phyloP scores from a whole-genome alignment of 1,140 invertebrate genomes.

The Contarinia nasturtii region DNA sequence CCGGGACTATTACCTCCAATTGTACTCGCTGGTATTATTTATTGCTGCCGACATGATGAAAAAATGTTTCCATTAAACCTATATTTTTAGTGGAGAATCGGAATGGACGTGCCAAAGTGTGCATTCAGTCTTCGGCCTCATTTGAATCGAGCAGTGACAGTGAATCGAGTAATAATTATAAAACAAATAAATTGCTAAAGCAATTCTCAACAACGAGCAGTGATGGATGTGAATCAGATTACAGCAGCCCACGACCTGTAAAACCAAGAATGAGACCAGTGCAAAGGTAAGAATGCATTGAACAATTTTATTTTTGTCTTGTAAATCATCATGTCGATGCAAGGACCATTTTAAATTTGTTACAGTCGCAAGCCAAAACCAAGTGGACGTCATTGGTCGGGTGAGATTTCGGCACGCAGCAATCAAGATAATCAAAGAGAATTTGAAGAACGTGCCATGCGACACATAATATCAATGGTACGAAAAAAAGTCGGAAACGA shows the following conservation, averaged over 20 bases:
- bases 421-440: conserved; percentile 72
- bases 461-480: conserved; percentile 44
- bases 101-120: too few species aligned
- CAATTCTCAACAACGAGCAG: conserved; percentile 18
- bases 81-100: too few species aligned
- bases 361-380: conserved; percentile 13
- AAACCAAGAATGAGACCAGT: too few species aligned
- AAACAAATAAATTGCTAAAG: conserved; percentile 7
- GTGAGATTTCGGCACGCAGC: conserved; percentile 48
- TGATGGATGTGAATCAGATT: conserved; percentile 19
- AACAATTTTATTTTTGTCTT: neutral
- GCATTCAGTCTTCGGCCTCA: neutral
- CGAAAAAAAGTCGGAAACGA: conserved; percentile 22
- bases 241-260: conserved; percentile 5
- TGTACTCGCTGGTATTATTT: neutral
- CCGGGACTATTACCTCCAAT: conserved; percentile 15
- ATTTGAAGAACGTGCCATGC: conserved; percentile 52
- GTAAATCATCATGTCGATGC: too few species aligned
- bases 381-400: conserved; percentile 41
- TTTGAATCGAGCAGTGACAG: conserved; percentile 18
- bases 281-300: neutral
- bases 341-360: too few species aligned
- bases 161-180: conserved; percentile 10
- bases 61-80: too few species aligned
- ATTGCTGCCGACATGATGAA: too few species aligned